These are phyloP conservation scores for Leucopternis melanops DNA, from an alignment of 2,113 vertebrate genomes.

Conservation along the genomic window DNA sequence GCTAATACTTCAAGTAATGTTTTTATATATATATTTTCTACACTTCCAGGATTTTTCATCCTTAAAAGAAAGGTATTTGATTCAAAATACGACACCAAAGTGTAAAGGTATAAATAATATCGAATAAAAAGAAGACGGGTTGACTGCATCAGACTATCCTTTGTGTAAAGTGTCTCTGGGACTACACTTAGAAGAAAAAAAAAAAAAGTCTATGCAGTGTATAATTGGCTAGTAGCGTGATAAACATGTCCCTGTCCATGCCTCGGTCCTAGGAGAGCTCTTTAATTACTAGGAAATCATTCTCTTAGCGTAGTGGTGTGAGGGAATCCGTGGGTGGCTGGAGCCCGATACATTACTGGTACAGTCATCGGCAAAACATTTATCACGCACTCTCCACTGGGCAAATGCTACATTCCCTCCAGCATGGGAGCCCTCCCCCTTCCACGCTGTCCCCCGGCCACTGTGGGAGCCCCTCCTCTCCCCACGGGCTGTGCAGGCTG, in stretches of 20 bases:
- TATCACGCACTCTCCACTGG: conserved; percentile 84
- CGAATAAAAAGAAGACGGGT: rapidly evolving
- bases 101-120: neutral
- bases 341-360: conserved; percentile 64
- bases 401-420: conserved; percentile 89
- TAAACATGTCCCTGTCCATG: conserved; percentile 64
- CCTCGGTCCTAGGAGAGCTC: conserved; percentile 61
- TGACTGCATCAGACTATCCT: neutral
- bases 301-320: conserved; percentile 59
- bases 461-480: too few relatives aligned
- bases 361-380: conserved; percentile 88
- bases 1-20: neutral
- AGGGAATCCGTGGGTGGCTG: conserved; percentile 73
- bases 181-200: neutral
- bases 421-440: too few relatives aligned
- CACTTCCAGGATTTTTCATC: neutral
- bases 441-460: too few relatives aligned
- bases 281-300: conserved; percentile 72
- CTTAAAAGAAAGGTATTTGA: neutral
- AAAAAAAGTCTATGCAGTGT: neutral
- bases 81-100: neutral
- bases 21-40: neutral
- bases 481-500: too few relatives aligned
- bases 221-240: conserved; percentile 56
- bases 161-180: neutral